Percentiles rank a stretch among this genome's conserved stretches.
These are phyloP conservation scores for Paracentrotus lividus DNA, from an alignment of 53 echinoderm and acorn worm species.

Conservation along the genomic window DNA sequence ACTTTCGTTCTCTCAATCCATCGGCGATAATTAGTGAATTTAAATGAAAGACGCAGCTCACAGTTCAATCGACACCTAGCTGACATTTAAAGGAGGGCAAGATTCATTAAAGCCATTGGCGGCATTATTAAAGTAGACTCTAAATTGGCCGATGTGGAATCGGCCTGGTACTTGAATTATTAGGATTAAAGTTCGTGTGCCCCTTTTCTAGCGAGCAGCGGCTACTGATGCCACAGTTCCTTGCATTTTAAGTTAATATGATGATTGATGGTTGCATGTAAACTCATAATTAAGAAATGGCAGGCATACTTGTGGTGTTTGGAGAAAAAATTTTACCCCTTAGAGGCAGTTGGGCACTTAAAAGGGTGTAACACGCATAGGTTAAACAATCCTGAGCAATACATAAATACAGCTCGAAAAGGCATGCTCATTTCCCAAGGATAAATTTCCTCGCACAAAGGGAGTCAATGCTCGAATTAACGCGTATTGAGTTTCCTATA, in stretches of 20 bases:
- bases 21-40: background rate
- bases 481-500: too few species aligned
- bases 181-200: too few species aligned
- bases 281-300: too few species aligned
- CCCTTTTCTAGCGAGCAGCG: too few species aligned
- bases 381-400: too few species aligned
- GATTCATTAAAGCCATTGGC: constrained; percentile 16
- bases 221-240: background rate
- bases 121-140: constrained; percentile 17
- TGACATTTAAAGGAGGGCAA: background rate
- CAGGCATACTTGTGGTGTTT: background rate
- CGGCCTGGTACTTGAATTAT: background rate
- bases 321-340: background rate
- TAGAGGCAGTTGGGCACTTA: too few species aligned
- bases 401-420: too few species aligned
- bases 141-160: background rate
- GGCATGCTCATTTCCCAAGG: too few species aligned
- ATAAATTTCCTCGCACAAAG: too few species aligned
- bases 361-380: too few species aligned
- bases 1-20: background rate
- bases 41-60: background rate
- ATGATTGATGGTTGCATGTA: background rate
- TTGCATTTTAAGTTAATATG: background rate
- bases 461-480: too few species aligned
- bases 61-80: background rate